Conservation (phyloP, 2,888 invertebrate species). For the Osedax frankpressi region DNA sequence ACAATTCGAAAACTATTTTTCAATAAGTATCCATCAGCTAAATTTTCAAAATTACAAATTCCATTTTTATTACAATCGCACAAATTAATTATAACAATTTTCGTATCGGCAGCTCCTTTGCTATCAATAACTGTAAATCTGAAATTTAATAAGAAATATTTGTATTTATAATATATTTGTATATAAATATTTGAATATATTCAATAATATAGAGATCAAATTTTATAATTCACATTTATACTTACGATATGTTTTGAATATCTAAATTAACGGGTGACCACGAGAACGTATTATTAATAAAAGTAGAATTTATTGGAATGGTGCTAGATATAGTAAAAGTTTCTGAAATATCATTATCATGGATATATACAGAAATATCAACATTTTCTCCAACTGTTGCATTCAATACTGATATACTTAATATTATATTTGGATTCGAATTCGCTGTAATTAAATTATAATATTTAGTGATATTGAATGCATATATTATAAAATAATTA, state of each 20-base stretch:
- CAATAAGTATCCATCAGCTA: not conserved
- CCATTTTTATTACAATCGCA: not conserved
- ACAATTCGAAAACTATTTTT: not conserved
- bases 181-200: not conserved
- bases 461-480: no score
- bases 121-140: not conserved
- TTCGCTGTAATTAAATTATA: not conserved
- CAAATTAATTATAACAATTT: not conserved
- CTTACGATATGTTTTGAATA: not conserved
- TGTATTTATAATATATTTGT: no score
- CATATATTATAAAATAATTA: no score
- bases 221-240: no score
- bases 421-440: not conserved
- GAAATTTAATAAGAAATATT: no score
- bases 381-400: not conserved
- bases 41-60: not conserved
- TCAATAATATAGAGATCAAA: no score
- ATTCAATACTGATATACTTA: not conserved
- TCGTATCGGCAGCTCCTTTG: not conserved
- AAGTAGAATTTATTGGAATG: not conserved
- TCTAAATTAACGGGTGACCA: not conserved
- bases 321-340: not conserved
- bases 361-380: not conserved
- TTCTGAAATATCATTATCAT: not conserved
- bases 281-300: not conserved